Evolutionary conservation across 2,113 vertebrate genomes (phyloP), one percentile per base, ranked within the genome.

Genomic region (Pyxicephalus adspersus): DNA sequence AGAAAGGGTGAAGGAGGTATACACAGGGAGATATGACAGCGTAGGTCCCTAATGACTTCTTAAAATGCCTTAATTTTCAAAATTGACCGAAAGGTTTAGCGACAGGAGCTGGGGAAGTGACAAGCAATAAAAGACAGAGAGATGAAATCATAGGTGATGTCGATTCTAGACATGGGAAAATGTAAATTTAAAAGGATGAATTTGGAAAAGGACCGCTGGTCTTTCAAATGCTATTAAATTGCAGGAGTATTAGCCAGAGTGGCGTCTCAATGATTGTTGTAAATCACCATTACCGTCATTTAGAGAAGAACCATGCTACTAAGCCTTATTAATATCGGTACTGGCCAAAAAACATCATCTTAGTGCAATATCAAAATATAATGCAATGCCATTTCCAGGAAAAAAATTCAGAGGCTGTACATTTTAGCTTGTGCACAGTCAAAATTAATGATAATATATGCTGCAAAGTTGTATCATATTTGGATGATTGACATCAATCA

Each of bases 31-130:
- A 73, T 13, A 34, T 80, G 77, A 71, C 77, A 81, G 68, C 68
- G 23, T 20, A 13, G 73, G 67, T 81, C 67, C 34, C 67, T 81
- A 81, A 81, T 73, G 78, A 81, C 78, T 81, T 73, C 57, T 55
- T 73, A 81, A 81, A 81, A 64, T 61, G 78, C 78, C 60, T 73
- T 81, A 52, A 81, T 81, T 81, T 81, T 58, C 78, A 73, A 72
- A 73, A 73, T 81, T 81, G 78, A 81, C 78, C 78, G 55, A 81
- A 64, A 16, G 57, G 58, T 55, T 71, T 63, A 66, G 66, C 57
- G 66, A 71, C 66, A 71, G 67, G 66, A 64, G 68, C 45, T 16
- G 66, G 15, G 55, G 20, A 51, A 81, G 67, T 73, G 67, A 73
- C 66, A 80, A 63, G 66, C 22, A 63, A 63, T 63, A 51, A 63